Base-by-base conservation (phyloP, 2,113 vertebrate species). In the Cariama cristata region DNA sequence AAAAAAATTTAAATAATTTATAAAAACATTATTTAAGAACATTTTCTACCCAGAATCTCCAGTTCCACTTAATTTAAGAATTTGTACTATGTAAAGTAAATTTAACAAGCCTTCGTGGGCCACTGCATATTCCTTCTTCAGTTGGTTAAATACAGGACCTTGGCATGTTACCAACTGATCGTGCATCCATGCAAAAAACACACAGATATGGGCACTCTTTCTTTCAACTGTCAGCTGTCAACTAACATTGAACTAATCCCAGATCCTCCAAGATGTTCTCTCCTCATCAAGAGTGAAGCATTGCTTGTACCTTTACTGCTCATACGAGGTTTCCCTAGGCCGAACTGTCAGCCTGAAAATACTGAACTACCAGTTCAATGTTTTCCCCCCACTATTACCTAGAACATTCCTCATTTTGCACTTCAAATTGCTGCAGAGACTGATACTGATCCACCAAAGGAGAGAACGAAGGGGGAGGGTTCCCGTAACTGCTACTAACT, bases 401-500 rank as follows among this genome's bases (percentile, higher is more conserved):
- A 6, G 0, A 87, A 40, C 14, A 5, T 42, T 44, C 55, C 42
- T 68, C 12, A 1, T 17, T 84, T 79, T 50, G 27, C 76, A 40
- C 49, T 60, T 64, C 21, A 12, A 62, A 58, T 3, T 50, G 42
- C 82, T 64, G 44, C 71, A 86, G 15, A 12, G 44, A 23, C n/a
- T 18, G 47, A 59, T 30, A 42, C 0, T 68, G 55, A 33, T 22
- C 74, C 82, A 35, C 11, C 45, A 74, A 8, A 49, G 66, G 60
- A 88, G 9, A 44, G 33, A 17, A 23, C 0, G 6, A 90, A 74
- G n/a, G 71, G 87, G 56, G 28, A 76, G 60, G 66, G 76, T 53
- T 81, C 38, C 73, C 49, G 7, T 20, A 45, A 88, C 28, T 77
- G 68, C 77, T 93, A 98, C 99, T 99, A 90, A 99, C 99, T 99